Evolutionary conservation across 2,888 invertebrate genomes (phyloP).

Genomic region (Lissocephala sabroskyi): DNA sequence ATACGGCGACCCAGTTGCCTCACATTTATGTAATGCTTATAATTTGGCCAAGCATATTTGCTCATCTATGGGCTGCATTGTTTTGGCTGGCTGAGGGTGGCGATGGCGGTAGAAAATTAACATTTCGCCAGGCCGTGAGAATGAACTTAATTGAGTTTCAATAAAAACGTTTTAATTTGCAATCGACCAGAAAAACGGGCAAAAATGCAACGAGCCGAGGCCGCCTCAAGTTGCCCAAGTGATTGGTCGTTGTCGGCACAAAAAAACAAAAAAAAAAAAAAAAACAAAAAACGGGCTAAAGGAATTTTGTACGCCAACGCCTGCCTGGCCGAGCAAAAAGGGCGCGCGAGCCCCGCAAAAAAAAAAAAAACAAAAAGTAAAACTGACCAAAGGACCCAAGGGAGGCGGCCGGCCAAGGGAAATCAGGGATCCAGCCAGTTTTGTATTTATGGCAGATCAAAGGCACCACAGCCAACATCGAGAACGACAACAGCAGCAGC

Average conservation of each 20-base stretch:
- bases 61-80: background rate
- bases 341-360: background rate
- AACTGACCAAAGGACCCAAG: constrained; percentile 20
- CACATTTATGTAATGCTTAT: constrained; percentile 2
- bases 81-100: background rate
- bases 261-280: constrained; percentile 14
- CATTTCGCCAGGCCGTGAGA: constrained; percentile 33
- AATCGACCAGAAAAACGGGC: constrained; percentile 13
- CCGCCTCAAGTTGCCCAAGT: background rate
- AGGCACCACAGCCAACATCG: no score
- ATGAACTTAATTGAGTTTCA: constrained; percentile 59
- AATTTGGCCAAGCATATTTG: no score
- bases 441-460: no score
- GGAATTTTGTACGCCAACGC: constrained; percentile 63
- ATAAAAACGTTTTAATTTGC: constrained; percentile 54
- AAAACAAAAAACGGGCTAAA: constrained; percentile 16
- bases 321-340: constrained; percentile 26
- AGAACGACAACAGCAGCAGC: no score
- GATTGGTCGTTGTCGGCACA: background rate
- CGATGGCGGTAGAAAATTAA: background rate
- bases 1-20: background rate
- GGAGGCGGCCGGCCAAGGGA: no score
- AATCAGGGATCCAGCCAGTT: no score
- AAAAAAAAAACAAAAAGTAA: constrained; percentile 2
- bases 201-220: constrained; percentile 1